Evolutionary conservation across 2,888 invertebrate genomes (phyloP).

Genomic region (Notodonta ziczac): DNA sequence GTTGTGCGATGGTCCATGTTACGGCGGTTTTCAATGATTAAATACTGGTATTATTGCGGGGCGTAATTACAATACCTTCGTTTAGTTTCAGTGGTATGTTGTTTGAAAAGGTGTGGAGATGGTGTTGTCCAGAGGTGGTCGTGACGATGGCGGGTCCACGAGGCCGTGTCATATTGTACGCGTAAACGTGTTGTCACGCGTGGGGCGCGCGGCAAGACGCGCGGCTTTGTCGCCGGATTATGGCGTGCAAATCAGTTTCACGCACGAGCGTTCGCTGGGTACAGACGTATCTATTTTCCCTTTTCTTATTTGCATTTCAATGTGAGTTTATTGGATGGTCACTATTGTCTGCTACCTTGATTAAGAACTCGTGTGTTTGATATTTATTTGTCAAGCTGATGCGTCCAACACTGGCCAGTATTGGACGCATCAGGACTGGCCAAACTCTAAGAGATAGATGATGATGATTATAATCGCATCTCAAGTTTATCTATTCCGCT

Average conservation of each 20-base stretch:
- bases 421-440: too few relatives aligned
- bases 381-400: conserved; percentile 14
- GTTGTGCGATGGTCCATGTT: conserved; percentile 10
- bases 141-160: conserved; percentile 60
- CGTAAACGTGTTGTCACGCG: conserved; percentile 67
- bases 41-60: conserved; percentile 26
- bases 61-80: conserved; percentile 22
- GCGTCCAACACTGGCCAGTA: conserved; percentile 6
- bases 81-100: conserved; percentile 28
- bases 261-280: conserved; percentile 54
- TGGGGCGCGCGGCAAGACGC: conserved; percentile 52
- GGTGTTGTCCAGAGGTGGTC: conserved; percentile 48
- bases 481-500: neutral
- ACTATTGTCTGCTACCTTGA: conserved; percentile 33
- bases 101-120: conserved; percentile 35
- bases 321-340: conserved; percentile 42
- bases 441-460: too few relatives aligned
- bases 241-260: conserved; percentile 72
- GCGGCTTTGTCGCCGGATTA: conserved; percentile 57
- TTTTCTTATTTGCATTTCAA: conserved; percentile 65
- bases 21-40: conserved; percentile 23
- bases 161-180: conserved; percentile 63
- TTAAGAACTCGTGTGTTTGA: conserved; percentile 23
- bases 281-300: conserved; percentile 62
- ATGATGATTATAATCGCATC: neutral